Evolutionary conservation across 2,888 invertebrate genomes (phyloP), one percentile per base, ranked within the genome.

Genomic region (Euclidia mi): DNA sequence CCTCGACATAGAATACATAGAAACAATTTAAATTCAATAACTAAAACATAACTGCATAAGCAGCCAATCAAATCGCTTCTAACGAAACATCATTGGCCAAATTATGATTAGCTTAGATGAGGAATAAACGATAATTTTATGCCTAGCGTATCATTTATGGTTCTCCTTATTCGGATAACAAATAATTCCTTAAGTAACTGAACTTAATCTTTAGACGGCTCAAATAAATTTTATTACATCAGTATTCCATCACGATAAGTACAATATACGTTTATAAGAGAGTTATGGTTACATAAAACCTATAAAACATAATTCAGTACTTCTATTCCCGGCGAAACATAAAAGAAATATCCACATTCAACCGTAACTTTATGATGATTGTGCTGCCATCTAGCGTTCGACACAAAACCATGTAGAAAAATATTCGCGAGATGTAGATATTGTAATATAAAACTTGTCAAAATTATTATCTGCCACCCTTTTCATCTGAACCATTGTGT

Each of bases 401-500:
- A 31, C 12, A 31, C 18, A 43, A 49, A 49, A 50, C 37, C 12
- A 20, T 42, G n/a, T n/a, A 35, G n/a, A 47, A 53, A 53, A 35
- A 47, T 47, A 51, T 46, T 41, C 32, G 2, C 14, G 11, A 43
- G n/a, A 52, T 32, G 38, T 32, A n/a, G n/a, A n/a, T n/a, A 48
- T 47, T 31, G 70, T 72, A 66, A 76, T 59, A 64, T 51, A 72
- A 73, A 60, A 76, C 74, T 65, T 76, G 74, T 76, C 70, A 56
- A 60, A 74, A 62, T 61, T 68, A 71, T 72, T 76, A 66, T 71
- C 44, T 56, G 45, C 56, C 45, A 70, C 72, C 76, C 59, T 63
- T 59, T 56, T 58, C 62, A 53, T 62, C 38, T 41, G 9, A 12
- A 57, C 62, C 44, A 51, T 65, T 53, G 71, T 57, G 56, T 31